Percentiles rank a stretch among this genome's conserved stretches.
Conservation (phyloP, 2,888 invertebrate genomes). For the Seira musarum region DNA sequence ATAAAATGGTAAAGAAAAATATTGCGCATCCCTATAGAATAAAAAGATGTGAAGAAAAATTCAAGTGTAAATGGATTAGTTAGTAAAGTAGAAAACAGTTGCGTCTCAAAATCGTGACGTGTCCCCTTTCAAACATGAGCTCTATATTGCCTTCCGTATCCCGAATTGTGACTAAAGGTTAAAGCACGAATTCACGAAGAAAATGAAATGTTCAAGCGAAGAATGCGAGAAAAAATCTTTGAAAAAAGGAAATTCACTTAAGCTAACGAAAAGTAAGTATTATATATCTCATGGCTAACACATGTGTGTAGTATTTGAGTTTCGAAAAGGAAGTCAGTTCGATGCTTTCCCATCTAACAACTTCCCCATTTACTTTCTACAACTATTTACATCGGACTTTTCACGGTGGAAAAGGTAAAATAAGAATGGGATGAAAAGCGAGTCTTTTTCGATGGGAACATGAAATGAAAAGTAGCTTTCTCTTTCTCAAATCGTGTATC, state of each 20-base stretch:
- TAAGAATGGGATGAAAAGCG: neutral
- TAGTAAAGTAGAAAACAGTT: neutral
- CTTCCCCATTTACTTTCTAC: neutral
- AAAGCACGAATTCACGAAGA: neutral
- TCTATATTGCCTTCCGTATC: neutral
- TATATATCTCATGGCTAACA: neutral
- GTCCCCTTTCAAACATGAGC: neutral
- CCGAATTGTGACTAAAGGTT: neutral
- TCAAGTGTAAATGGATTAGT: neutral
- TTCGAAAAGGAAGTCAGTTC: constrained; percentile 1
- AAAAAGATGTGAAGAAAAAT: neutral
- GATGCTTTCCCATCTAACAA: neutral
- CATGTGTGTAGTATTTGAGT: neutral
- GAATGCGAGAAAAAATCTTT: neutral
- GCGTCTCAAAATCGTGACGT: neutral
- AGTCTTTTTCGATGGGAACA: neutral
- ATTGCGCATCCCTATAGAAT: neutral
- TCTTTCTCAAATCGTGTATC: neutral
- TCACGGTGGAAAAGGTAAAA: neutral
- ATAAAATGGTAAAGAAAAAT: neutral
- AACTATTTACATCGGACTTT: constrained; percentile 2
- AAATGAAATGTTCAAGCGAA: neutral
- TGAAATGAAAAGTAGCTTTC: constrained; percentile 2
- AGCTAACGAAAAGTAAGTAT: constrained; percentile 28
- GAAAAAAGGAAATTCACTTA: constrained; percentile 27